These are phyloP conservation scores for Phrynosoma blainvillii DNA, from an alignment of 2,113 vertebrate species.

Conservation along the genomic window DNA sequence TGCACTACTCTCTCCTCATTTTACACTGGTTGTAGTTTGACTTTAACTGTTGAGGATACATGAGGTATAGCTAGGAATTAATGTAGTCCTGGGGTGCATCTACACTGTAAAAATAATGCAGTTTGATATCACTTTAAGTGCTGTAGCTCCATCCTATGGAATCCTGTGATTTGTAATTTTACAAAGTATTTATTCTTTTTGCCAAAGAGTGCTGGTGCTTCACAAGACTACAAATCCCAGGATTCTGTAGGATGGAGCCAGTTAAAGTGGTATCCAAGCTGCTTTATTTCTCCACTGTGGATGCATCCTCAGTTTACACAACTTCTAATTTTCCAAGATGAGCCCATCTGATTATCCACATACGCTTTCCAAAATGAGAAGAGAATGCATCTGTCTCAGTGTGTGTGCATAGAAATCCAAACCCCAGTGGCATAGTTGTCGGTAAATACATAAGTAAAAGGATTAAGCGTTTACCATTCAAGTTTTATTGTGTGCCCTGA, in stretches of 20 bases:
- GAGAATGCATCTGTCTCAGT: background rate
- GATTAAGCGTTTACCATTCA: constrained; percentile 27
- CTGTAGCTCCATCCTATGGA: no score
- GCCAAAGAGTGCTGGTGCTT: no score
- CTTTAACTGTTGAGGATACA: background rate
- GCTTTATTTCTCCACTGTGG: no score
- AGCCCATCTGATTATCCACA: no score
- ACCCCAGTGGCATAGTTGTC: background rate
- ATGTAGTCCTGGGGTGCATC: background rate
- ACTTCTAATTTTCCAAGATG: background rate
- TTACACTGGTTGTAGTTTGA: background rate
- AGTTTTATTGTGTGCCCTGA: background rate
- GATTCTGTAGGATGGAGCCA: no score
- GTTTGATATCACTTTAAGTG: no score
- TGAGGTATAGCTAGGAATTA: background rate
- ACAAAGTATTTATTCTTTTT: no score
- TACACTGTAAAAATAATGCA: no score
- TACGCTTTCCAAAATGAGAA: background rate
- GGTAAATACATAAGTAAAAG: background rate
- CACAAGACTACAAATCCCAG: no score
- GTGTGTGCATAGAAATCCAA: background rate
- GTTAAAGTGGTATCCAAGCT: no score
- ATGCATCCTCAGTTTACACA: background rate
- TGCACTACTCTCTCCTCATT: background rate
- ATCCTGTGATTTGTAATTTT: no score